A percentile compares a stretch with the other conserved stretches of the same genome.
These are phyloP conservation scores for Dicerorhinus sumatrensis DNA, from an alignment of 2,113 vertebrate genomes.

Conservation along the genomic window DNA sequence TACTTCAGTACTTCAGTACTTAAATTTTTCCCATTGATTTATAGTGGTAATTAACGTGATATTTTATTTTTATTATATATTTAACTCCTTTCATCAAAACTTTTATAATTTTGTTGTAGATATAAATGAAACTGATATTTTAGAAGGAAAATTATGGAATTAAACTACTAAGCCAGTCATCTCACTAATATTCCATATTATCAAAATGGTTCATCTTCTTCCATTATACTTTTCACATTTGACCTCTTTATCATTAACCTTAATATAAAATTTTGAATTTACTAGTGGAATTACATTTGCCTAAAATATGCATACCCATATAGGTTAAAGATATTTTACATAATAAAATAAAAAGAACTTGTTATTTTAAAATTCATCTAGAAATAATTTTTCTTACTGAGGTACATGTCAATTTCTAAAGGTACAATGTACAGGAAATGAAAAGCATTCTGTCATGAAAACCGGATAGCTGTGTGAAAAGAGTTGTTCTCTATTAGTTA, in stretches of 20 bases:
- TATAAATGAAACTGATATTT: constrained; percentile 31
- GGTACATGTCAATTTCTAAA: neutral
- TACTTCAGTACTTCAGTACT: constrained; percentile 38
- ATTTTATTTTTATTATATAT: constrained; percentile 43
- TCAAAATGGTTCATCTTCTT: constrained; percentile 18
- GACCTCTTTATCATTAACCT: constrained; percentile 48
- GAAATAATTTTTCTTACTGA: constrained; percentile 22
- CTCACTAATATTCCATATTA: constrained; percentile 1
- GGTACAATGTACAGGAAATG: neutral
- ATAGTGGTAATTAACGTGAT: constrained; percentile 5
- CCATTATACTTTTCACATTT: constrained; percentile 9
- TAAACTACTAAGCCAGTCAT: neutral
- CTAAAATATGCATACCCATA: neutral
- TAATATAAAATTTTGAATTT: constrained; percentile 53
- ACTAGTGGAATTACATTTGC: constrained; percentile 10
- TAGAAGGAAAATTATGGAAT: constrained; percentile 33
- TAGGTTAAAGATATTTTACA: neutral
- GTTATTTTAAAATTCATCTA: constrained; percentile 35
- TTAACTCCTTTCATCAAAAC: constrained; percentile 11
- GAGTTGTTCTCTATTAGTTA: neutral
- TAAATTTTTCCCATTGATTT: constrained; percentile 46
- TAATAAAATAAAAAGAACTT: neutral
- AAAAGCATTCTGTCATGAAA: neutral
- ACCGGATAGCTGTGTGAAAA: constrained; percentile 8
- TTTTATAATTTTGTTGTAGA: constrained; percentile 25